Conservation (phyloP, 2,113 vertebrate genomes). For the Lagenorhynchus albirostris region DNA sequence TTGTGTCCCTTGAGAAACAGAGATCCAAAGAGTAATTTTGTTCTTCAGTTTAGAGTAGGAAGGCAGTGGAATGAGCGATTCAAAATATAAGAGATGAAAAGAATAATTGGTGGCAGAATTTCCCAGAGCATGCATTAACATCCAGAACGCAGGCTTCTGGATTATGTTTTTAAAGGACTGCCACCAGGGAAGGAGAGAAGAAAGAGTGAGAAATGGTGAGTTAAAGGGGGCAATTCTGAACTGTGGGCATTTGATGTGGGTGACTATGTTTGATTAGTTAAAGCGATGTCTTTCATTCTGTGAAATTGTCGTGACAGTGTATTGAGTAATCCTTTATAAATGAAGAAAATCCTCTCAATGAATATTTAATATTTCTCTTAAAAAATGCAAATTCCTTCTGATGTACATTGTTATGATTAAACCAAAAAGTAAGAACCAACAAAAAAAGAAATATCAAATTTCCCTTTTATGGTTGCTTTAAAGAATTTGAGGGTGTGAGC, state of each 20-base stretch:
- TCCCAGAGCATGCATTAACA: background rate
- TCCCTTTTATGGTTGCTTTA: background rate
- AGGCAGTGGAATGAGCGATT: background rate
- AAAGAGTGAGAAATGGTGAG: background rate
- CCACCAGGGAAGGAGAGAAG: background rate
- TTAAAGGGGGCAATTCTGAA: background rate
- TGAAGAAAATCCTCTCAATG: background rate
- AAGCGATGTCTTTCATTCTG: background rate
- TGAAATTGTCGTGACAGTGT: background rate
- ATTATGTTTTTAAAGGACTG: background rate
- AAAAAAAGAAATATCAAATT: background rate
- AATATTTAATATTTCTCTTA: slow-evolving; percentile 23
- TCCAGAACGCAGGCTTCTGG: background rate
- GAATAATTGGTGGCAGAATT: background rate
- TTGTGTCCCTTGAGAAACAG: background rate
- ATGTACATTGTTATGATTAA: slow-evolving; percentile 16
- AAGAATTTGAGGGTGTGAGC: background rate
- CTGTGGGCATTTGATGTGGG: background rate
- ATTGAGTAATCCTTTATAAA: background rate
- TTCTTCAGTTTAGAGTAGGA: background rate
- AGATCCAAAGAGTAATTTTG: background rate
- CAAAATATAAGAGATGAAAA: background rate
- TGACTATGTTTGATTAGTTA: background rate
- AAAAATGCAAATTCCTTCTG: background rate
- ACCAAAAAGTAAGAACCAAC: background rate